A percentile compares a stretch with the other conserved stretches of the same genome.
phyloP scores from a whole-genome alignment of 53 echinoderm and acorn worm genomes.

The Holothuria scabra region DNA sequence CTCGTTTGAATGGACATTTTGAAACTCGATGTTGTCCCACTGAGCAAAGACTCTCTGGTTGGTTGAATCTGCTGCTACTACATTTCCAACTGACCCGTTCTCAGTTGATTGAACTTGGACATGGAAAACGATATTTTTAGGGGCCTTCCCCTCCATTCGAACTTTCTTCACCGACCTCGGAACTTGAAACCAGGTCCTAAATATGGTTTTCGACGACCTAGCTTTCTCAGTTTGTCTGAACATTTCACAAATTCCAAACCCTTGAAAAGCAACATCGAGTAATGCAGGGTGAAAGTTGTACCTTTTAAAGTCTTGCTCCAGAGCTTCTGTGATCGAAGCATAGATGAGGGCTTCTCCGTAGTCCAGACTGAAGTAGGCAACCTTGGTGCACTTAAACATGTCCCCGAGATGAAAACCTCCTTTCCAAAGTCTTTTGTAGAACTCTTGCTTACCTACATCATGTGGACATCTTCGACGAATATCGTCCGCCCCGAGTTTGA shows the following conservation, averaged over 20 bases:
- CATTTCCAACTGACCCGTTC: conserved; percentile 72
- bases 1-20: conserved; percentile 88
- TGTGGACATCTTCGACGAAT: conserved; percentile 88
- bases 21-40: conserved; percentile 77
- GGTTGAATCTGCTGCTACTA: conserved; percentile 84
- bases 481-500: conserved; percentile 85
- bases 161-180: conserved; percentile 84
- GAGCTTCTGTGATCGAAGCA: conserved; percentile 78
- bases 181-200: conserved; percentile 88
- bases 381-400: conserved; percentile 81
- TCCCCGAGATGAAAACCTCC: conserved; percentile 96
- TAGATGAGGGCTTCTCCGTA: conserved; percentile 88
- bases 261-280: conserved; percentile 91
- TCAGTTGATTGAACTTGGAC: conserved; percentile 64
- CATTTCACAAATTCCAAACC: conserved; percentile 93
- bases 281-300: conserved; percentile 92
- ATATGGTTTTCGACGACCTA: conserved; percentile 60
- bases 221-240: conserved; percentile 84
- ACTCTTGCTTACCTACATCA: conserved; percentile 84
- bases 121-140: conserved; percentile 74
- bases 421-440: conserved; percentile 82
- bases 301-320: conserved; percentile 80
- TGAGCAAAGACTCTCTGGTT: conserved; percentile 91
- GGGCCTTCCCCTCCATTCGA: conserved; percentile 79
- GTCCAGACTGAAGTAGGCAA: conserved; percentile 92